Evolutionary conservation across 2,113 vertebrate species (phyloP), one percentile per base, ranked within the genome.

Genomic region (Isichthys henryi): DNA sequence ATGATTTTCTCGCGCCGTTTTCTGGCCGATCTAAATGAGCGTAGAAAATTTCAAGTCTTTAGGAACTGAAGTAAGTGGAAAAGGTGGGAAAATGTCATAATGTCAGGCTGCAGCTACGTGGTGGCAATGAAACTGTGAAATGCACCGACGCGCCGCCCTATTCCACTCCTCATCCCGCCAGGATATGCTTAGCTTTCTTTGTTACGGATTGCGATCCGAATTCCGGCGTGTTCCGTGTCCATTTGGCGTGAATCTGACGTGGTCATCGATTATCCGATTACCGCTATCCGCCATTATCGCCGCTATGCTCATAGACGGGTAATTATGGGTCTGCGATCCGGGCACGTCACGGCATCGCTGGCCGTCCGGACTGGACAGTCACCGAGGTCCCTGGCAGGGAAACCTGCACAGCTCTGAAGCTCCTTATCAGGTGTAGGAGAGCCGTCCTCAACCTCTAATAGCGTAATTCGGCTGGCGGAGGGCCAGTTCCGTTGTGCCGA

Each of bases 341-440:
- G 31, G 35, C 21, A 2, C 23, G 3, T n/a, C 52, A 5, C 5
- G 5, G 21, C 46, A 66, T 45, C 21, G 15, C 27, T 7, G 53
- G 31, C 53, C 53, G 19, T 49, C 50, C 21, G 7, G 31, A 43
- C 87, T 45, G 87, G 35, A 50, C 87, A 46, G 52, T 45, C 39
- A 9, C 52, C 27, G 19, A 45, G 87, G 39, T 13, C 39, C 53
- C 52, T n/a, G 23, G n/a, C 1, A 35, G 11, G 5, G 58, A 35
- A 82, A 13, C 90, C 13, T 46, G 23, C 13, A 48, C 88, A 53
- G 70, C 50, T 88, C 89, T 88, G 90, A 91, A 70, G 88, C 62
- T 74, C 80, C 92, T 93, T 93, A 93, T 93, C 92, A 90, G 91
- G 91, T 90, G 90, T 52, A 89, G 88, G 90, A 92, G 91, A 90